Evolutionary conservation across 1,140 invertebrate species (phyloP), one percentile per base, ranked within the genome.

Genomic region (Oryzaephilus surinamensis): DNA sequence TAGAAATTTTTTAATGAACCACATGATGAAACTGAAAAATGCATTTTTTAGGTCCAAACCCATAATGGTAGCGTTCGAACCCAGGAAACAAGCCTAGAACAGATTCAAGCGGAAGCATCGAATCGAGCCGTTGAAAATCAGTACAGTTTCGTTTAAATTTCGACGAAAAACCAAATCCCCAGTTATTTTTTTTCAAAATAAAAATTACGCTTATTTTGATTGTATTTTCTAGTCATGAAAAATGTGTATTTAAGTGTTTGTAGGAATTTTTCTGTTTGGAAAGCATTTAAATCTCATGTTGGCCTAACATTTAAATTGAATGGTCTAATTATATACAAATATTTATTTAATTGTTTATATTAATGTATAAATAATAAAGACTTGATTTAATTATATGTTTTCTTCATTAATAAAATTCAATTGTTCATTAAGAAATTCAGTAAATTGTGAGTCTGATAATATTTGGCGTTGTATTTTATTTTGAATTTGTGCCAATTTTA

Each of bases 101-200:
- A 68, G 54, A 60, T 64, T 44, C n/a, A n/a, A 41, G 35, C 34
- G 6, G 56, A 59, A 40, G 51, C 52, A 36, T n/a, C n/a, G n/a
- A n/a, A n/a, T 41, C 60, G 75, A 17, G 76, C 76, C 13, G 69
- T 78, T 10, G 75, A 77, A 57, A 78, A 77, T 54, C 74, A 77
- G 50, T 78, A 78, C 55, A 75, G 72, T 60, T 73, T 71, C 63
- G 72, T 77, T 48, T 72, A 51, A 51, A 30, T 2, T 10, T 5
- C 0, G 3, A 1, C 3, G n/a, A n/a, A n/a, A n/a, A n/a, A n/a
- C 23, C 5, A 2, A 8, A 3, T n/a, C 2, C 23, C 8, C 19
- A 5, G 19, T n/a, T n/a, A n/a, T n/a, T 20, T 8, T 20, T 4
- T 20, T 20, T 4, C 8, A 20, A 5, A 24, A 24, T 24, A 24